Conservation (phyloP, 2,888 invertebrate genomes). For the Aphodius sticticus region DNA sequence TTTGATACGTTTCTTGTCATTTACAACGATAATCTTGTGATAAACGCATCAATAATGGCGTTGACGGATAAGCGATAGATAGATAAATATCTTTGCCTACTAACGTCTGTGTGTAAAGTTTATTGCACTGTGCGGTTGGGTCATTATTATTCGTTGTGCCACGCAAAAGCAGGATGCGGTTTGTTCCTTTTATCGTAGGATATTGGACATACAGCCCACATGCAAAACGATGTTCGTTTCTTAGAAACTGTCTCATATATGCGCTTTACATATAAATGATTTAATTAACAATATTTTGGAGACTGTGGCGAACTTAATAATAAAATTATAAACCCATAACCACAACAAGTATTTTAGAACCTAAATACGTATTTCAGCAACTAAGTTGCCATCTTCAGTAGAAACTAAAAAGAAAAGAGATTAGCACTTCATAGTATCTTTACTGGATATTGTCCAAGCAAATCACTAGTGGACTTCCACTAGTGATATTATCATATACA, state of each 20-base stretch:
- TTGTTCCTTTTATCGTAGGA: not conserved
- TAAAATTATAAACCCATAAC: too few species aligned
- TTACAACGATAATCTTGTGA: not conserved
- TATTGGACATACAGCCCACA: not conserved
- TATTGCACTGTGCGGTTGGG: not conserved
- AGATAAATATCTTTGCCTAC: not conserved
- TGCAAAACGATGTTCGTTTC: not conserved
- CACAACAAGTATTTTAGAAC: too few species aligned
- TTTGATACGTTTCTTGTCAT: too few species aligned
- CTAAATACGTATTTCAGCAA: too few species aligned
- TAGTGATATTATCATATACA: too few species aligned
- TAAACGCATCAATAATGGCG: not conserved
- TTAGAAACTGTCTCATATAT: not conserved
- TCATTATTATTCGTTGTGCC: not conserved
- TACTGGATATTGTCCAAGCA: too few species aligned
- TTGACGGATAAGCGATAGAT: not conserved
- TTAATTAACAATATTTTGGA: too few species aligned
- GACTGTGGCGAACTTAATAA: too few species aligned
- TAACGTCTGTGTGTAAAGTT: not conserved
- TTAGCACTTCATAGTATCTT: too few species aligned
- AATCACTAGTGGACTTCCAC: too few species aligned
- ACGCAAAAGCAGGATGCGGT: conserved; percentile 4
- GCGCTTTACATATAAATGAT: not conserved
- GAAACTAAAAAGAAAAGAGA: too few species aligned
- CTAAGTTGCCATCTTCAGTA: too few species aligned